Evolutionary conservation across 1,140 invertebrate genomes (phyloP), one percentile per base, ranked within the genome.

Genomic region (Leptoteleia sp.): DNA sequence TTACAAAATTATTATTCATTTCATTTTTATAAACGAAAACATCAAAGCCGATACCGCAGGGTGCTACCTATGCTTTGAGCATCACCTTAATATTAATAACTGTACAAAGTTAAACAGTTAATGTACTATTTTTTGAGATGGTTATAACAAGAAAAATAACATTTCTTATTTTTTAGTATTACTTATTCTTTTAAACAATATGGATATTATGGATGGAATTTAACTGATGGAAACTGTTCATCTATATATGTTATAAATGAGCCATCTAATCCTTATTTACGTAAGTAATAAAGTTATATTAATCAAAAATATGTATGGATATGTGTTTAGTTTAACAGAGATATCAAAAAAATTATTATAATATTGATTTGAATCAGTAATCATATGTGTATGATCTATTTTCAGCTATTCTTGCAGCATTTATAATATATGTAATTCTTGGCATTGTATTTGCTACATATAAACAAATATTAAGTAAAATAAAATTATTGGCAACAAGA

Each of bases 131-230:
- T n/a, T n/a, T n/a, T n/a, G n/a, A n/a, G n/a, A n/a, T n/a, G n/a
- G n/a, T n/a, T n/a, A n/a, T n/a, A n/a, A n/a, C n/a, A n/a, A 50
- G 3, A 27, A 55, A 43, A 22, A 55, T 81, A 88, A 87, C 86
- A 72, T 7, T 37, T 38, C 22, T 67, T 17, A 31, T 27, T 15
- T 81, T 85, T 43, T 37, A 88, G 87, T 17, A 33, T 19, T 8
- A 82, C 80, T n/a, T 88, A 85, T 37, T 54, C 76, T 25, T 90
- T 91, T 48, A 86, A 87, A 79, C 89, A 92, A 59, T 86, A 91
- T 84, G 91, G 91, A 54, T 80, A 82, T 37, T 92, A 91, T 81
- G 88, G 88, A 8, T 91, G 90, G 91, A 92, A 91, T 84, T 80
- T 91, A 42, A 87, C 88, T 0, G 0, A 82, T 11, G n/a, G 76